A percentile compares a stretch with the other conserved stretches of the same genome.
Evolutionary conservation across 2,888 invertebrate genomes (phyloP).

Genomic region (Philopedon plagiatum): DNA sequence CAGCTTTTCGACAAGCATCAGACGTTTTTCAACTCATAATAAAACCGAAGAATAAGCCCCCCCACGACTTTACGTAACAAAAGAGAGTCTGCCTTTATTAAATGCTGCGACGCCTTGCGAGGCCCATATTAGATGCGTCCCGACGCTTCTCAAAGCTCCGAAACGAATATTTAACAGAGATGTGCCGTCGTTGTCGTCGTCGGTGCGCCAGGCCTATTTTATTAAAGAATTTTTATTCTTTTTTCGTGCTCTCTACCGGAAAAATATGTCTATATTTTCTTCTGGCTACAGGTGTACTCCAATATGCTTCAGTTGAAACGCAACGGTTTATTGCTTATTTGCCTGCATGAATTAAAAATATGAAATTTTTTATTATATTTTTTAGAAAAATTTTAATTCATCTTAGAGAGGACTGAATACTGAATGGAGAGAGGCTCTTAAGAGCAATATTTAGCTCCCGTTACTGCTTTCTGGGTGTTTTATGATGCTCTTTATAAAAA

Average conservation of each 20-base stretch:
- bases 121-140: slow-evolving; percentile 48
- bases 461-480: too few relatives aligned
- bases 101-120: slow-evolving; percentile 44
- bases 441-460: too few relatives aligned
- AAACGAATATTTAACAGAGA: slow-evolving; percentile 49
- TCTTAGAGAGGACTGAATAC: too few relatives aligned
- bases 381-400: too few relatives aligned
- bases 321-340: slow-evolving; percentile 20
- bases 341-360: neutral
- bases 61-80: slow-evolving; percentile 35
- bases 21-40: slow-evolving; percentile 1
- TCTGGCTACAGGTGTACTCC: slow-evolving; percentile 12
- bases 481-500: too few relatives aligned
- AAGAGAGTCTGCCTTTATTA: slow-evolving; percentile 48
- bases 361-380: too few relatives aligned
- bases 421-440: too few relatives aligned
- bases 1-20: neutral
- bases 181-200: slow-evolving; percentile 25
- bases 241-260: slow-evolving; percentile 26
- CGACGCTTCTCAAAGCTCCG: slow-evolving; percentile 27
- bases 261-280: slow-evolving; percentile 38
- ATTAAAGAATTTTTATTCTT: slow-evolving; percentile 49
- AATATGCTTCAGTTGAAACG: slow-evolving; percentile 4
- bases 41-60: slow-evolving; percentile 15
- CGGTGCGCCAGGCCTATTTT: slow-evolving; percentile 45